These are phyloP conservation scores for Alcedo atthis DNA, from an alignment of 2,797 vertebrate species.

Conservation along the genomic window DNA sequence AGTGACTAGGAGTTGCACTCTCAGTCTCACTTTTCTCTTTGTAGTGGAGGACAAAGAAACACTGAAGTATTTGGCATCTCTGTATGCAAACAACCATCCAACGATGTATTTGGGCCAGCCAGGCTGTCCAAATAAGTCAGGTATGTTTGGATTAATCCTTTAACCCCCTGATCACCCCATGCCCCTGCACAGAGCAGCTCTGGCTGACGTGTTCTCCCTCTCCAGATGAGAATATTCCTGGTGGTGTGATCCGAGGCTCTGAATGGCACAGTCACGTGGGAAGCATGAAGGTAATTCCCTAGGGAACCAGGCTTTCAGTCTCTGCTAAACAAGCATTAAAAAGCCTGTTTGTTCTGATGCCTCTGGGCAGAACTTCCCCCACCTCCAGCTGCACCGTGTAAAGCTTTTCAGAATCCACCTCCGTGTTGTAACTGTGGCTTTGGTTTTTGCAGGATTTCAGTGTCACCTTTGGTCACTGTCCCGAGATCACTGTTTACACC, in stretches of 20 bases:
- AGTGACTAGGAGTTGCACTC: background rate
- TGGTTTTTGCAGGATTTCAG: conserved; percentile 90
- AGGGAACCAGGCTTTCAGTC: background rate
- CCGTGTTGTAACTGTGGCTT: background rate
- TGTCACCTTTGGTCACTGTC: conserved; percentile 92
- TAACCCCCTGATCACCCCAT: background rate
- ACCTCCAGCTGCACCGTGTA: background rate
- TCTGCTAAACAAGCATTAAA: background rate
- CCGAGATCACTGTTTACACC: conserved; percentile 96
- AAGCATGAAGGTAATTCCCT: conserved; percentile 92
- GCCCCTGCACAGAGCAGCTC: background rate
- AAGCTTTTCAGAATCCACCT: background rate
- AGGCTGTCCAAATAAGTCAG: conserved; percentile 88
- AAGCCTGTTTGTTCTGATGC: background rate
- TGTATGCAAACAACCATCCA: conserved; percentile 94
- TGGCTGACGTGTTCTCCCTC: background rate
- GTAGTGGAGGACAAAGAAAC: conserved; percentile 94
- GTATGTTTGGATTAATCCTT: conserved; percentile 54
- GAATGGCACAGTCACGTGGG: conserved; percentile 93
- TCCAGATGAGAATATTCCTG: conserved; percentile 87
- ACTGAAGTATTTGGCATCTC: conserved; percentile 90
- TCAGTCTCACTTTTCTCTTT: conserved; percentile 15
- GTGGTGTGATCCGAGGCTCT: conserved; percentile 92
- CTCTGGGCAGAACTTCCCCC: background rate
- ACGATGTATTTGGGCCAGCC: conserved; percentile 91